Evolutionary conservation across 2,797 vertebrate species (phyloP).

Genomic region (Trichosurus vulpecula): DNA sequence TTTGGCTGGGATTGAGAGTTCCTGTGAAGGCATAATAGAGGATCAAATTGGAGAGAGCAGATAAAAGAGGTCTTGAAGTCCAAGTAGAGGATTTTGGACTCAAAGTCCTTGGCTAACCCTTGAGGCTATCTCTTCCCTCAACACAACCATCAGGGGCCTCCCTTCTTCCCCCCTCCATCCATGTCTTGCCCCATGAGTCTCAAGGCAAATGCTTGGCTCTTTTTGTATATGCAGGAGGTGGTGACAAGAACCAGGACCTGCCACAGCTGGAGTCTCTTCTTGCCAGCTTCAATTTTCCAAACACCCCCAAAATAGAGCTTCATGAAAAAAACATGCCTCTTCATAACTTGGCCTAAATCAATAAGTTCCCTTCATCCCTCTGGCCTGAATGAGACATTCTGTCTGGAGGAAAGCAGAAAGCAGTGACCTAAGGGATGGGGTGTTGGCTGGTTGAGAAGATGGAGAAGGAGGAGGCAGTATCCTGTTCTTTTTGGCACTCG

Average conservation of each 20-base stretch:
- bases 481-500: not conserved
- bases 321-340: not conserved
- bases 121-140: not conserved
- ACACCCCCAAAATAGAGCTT: not conserved
- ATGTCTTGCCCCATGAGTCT: not conserved
- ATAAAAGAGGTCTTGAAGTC: not conserved
- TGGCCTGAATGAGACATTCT: slow-evolving; percentile 1
- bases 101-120: not conserved
- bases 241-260: slow-evolving; percentile 4
- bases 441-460: not conserved
- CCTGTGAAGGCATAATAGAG: not conserved
- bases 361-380: not conserved
- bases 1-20: not conserved
- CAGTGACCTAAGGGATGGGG: not conserved
- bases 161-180: not conserved
- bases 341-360: not conserved
- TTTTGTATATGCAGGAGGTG: not conserved
- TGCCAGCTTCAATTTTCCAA: not conserved
- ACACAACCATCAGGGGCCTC: not conserved
- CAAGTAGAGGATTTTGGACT: not conserved
- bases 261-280: not conserved
- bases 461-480: not conserved
- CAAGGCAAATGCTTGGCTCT: not conserved
- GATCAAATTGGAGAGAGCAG: not conserved
- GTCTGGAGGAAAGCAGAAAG: not conserved